Conservation (phyloP, 2,888 invertebrate genomes). For the Sthenelais limicola region DNA sequence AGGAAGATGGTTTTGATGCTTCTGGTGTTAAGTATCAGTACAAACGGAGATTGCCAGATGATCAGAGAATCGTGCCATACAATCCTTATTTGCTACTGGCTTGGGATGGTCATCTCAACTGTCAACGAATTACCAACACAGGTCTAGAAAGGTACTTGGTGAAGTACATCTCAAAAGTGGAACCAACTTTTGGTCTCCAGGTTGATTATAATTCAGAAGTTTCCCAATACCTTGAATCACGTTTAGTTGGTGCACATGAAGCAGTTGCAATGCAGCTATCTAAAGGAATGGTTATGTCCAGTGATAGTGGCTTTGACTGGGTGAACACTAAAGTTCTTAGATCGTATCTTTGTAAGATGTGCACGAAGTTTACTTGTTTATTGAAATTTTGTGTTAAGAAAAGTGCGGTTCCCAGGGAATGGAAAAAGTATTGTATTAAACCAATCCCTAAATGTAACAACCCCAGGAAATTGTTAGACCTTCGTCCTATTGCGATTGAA, state of each 20-base stretch:
- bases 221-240: background rate
- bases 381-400: too few relatives aligned
- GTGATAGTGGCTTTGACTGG: too few relatives aligned
- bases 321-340: too few relatives aligned
- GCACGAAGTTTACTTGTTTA: too few relatives aligned
- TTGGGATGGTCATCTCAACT: constrained; percentile 16
- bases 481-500: too few relatives aligned
- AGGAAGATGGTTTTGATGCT: background rate
- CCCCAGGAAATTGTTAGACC: too few relatives aligned
- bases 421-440: too few relatives aligned
- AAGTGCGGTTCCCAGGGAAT: too few relatives aligned
- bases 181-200: constrained; percentile 9
- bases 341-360: too few relatives aligned
- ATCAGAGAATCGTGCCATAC: constrained; percentile 1
- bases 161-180: constrained; percentile 12
- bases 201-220: constrained; percentile 9
- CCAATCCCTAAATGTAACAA: too few relatives aligned
- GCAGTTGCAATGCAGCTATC: constrained; percentile 11
- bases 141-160: constrained; percentile 14
- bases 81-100: constrained; percentile 1
- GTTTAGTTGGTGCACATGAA: constrained; percentile 16
- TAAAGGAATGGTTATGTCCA: background rate
- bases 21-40: constrained; percentile 8
- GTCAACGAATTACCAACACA: background rate
- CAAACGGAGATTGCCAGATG: background rate